phyloP scores from a whole-genome alignment of 2,113 vertebrate species.

The Lipophrys pholis region DNA sequence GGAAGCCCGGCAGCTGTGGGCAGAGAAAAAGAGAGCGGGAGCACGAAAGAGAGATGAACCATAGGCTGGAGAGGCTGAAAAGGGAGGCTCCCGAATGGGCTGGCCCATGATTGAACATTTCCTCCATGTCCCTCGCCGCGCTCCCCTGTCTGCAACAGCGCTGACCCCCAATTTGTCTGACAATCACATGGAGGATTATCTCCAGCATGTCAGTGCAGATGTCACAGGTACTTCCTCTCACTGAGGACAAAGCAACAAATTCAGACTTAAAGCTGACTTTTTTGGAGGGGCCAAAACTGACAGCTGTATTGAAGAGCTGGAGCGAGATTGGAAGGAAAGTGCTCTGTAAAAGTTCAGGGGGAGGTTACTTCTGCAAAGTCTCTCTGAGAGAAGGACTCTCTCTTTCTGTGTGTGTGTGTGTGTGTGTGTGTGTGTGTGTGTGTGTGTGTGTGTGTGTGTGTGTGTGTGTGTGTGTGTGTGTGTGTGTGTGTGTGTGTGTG shows the following conservation, averaged over 20 bases:
- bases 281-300: slow-evolving; percentile 71
- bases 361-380: slow-evolving; percentile 63
- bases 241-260: slow-evolving; percentile 74
- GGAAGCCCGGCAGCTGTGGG: slow-evolving; percentile 88
- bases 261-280: slow-evolving; percentile 69
- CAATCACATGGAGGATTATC: slow-evolving; percentile 88
- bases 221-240: slow-evolving; percentile 85
- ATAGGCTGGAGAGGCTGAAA: slow-evolving; percentile 82
- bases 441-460: slow-evolving; percentile 51
- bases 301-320: slow-evolving; percentile 75
- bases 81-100: slow-evolving; percentile 82
- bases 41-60: slow-evolving; percentile 70
- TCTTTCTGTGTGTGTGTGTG: neutral
- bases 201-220: slow-evolving; percentile 88
- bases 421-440: slow-evolving; percentile 28
- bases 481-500: slow-evolving; percentile 37
- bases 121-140: slow-evolving; percentile 84
- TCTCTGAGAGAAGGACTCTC: slow-evolving; percentile 42
- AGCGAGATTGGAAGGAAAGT: slow-evolving; percentile 58
- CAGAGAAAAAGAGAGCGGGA: slow-evolving; percentile 76
- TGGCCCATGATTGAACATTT: slow-evolving; percentile 84
- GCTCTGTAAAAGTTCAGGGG: slow-evolving; percentile 68
- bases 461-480: slow-evolving; percentile 37
- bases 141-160: slow-evolving; percentile 85
- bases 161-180: slow-evolving; percentile 94